Percentiles rank a stretch among this genome's conserved stretches.
These are phyloP conservation scores for Drosophila oshimai DNA, from an alignment of 1,140 invertebrate genomes.

Conservation along the genomic window DNA sequence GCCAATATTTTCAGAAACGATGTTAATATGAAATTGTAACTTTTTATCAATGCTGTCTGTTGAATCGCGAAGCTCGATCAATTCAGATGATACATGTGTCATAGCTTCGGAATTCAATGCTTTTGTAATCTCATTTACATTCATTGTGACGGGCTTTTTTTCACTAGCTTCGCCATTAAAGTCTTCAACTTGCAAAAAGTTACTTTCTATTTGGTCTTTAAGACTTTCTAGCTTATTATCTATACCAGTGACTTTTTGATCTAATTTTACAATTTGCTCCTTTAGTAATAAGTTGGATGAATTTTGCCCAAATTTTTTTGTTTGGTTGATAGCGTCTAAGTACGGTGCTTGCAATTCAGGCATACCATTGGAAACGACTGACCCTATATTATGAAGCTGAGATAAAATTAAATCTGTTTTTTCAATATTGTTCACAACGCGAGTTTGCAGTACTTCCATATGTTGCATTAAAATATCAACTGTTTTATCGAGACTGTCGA, in stretches of 20 bases:
- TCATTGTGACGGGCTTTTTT: constrained; percentile 91
- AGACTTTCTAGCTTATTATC: constrained; percentile 90
- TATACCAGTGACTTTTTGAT: constrained; percentile 91
- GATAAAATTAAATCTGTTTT: constrained; percentile 92
- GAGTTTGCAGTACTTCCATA: constrained; percentile 90
- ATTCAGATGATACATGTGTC: constrained; percentile 89
- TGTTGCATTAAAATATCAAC: constrained; percentile 92
- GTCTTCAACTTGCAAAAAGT: constrained; percentile 90
- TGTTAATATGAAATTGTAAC: constrained; percentile 91
- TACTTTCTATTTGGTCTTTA: constrained; percentile 91
- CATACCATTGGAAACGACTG: constrained; percentile 86
- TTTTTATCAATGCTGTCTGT: constrained; percentile 92
- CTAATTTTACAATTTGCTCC: constrained; percentile 87
- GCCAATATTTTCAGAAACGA: constrained; percentile 91
- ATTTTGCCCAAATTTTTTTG: constrained; percentile 16
- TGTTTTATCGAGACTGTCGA: constrained; percentile 93
- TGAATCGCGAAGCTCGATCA: constrained; percentile 88
- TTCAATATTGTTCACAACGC: constrained; percentile 91
- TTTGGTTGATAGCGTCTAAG: constrained; percentile 24
- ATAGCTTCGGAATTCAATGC: constrained; percentile 90
- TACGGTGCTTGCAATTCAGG: neutral
- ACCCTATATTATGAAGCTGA: constrained; percentile 88
- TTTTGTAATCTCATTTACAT: constrained; percentile 90
- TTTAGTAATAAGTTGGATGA: constrained; percentile 76
- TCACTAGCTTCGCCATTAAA: constrained; percentile 93